Conservation (phyloP, 2,888 invertebrate species). For the Melieria crassipennis region DNA sequence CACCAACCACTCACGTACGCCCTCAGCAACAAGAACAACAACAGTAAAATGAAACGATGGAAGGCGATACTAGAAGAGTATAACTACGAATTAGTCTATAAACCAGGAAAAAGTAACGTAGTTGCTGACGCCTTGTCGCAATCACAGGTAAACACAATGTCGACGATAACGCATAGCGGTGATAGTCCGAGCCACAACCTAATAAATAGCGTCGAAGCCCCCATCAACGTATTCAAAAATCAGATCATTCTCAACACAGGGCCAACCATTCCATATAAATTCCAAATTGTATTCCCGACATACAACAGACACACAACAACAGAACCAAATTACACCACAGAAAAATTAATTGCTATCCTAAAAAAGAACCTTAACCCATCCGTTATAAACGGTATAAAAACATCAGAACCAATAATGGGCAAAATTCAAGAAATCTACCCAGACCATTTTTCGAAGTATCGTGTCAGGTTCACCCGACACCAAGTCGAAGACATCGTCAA, state of each 20-base stretch:
- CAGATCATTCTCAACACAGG: constrained; percentile 1
- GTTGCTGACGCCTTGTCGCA: constrained; percentile 13
- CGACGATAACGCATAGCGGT: neutral
- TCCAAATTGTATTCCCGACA: constrained; percentile 10
- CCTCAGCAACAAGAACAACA: neutral
- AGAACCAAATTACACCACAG: neutral
- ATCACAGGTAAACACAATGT: neutral
- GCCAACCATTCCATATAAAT: constrained; percentile 6
- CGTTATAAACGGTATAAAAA: constrained; percentile 22
- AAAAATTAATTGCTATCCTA: constrained; percentile 7
- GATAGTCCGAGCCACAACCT: neutral
- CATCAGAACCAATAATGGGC: constrained; percentile 19
- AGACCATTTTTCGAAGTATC: constrained; percentile 23
- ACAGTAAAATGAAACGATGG: constrained; percentile 19
- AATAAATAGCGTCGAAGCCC: neutral
- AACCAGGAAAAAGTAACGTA: constrained; percentile 16
- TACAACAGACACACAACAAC: neutral
- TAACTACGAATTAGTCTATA: constrained; percentile 5
- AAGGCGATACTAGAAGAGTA: constrained; percentile 19
- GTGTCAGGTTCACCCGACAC: too few species aligned
- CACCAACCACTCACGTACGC: constrained; percentile 18
- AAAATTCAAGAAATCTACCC: constrained; percentile 19
- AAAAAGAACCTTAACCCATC: constrained; percentile 23
- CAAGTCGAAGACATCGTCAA: neutral
- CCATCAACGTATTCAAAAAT: neutral